These are phyloP conservation scores for Columbina picui DNA, from an alignment of 2,113 vertebrate genomes.

Conservation along the genomic window DNA sequence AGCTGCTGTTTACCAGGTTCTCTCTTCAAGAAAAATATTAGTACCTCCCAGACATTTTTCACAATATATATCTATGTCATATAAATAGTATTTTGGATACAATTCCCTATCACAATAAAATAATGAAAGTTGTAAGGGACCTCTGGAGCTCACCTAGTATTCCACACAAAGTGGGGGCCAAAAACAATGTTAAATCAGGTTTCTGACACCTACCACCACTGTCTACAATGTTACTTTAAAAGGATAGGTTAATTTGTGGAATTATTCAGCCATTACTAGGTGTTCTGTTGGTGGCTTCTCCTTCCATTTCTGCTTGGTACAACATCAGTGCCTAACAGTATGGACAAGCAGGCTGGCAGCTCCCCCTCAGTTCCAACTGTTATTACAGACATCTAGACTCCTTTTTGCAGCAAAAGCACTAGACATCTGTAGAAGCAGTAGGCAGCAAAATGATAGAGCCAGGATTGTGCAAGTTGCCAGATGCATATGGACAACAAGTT, in stretches of 20 bases:
- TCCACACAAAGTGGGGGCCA: background rate
- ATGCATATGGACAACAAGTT: conserved; percentile 47
- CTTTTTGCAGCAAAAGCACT: conserved; percentile 26
- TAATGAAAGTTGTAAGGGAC: background rate
- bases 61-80: background rate
- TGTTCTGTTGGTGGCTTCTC: background rate
- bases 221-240: background rate
- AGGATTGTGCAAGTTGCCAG: conserved; percentile 29
- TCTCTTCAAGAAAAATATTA: background rate
- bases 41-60: background rate
- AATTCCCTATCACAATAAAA: background rate
- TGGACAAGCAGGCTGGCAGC: conserved; percentile 2
- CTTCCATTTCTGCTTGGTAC: background rate
- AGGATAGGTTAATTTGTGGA: background rate
- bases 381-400: background rate
- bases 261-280: background rate
- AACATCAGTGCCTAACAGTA: background rate
- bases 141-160: background rate
- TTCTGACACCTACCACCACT: background rate
- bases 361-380: conserved; percentile 1
- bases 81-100: background rate
- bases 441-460: conserved; percentile 51
- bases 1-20: background rate
- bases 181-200: background rate
- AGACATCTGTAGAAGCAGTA: conserved; percentile 65